Percentiles rank a stretch among this genome's conserved stretches.
Evolutionary conservation across 2,797 vertebrate species (phyloP).

Genomic region (Ptychobarbus kaznakovi): DNA sequence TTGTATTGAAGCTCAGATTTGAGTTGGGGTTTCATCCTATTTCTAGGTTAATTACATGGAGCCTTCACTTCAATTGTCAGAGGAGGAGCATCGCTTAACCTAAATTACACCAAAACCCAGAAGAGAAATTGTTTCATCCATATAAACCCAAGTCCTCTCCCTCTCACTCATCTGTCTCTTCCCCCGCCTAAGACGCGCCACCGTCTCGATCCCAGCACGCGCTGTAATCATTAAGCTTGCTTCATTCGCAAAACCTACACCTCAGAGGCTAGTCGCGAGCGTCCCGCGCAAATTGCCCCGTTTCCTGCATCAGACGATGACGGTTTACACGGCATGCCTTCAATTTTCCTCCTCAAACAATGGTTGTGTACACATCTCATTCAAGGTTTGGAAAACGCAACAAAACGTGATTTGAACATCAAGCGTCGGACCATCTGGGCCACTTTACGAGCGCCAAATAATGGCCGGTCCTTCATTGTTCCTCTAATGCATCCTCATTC

Average conservation of each 20-base stretch:
- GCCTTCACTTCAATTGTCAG: slow-evolving; percentile 62
- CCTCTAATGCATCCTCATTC: slow-evolving; percentile 59
- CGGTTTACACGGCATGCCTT: slow-evolving; percentile 83
- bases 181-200: slow-evolving; percentile 41
- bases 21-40: slow-evolving; percentile 63
- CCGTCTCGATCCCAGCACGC: slow-evolving; percentile 46
- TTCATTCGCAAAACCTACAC: slow-evolving; percentile 53
- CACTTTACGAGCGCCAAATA: slow-evolving; percentile 74
- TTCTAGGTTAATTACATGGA: slow-evolving; percentile 67
- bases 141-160: slow-evolving; percentile 56
- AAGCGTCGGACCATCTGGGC: slow-evolving; percentile 80
- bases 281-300: slow-evolving; percentile 73
- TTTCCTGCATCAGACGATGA: slow-evolving; percentile 77
- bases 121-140: slow-evolving; percentile 63
- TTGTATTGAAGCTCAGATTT: slow-evolving; percentile 53
- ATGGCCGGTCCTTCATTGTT: slow-evolving; percentile 76
- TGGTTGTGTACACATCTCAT: slow-evolving; percentile 81
- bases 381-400: slow-evolving; percentile 78
- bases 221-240: slow-evolving; percentile 54
- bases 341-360: slow-evolving; percentile 87
- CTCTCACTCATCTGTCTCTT: slow-evolving; percentile 48
- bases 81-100: slow-evolving; percentile 61
- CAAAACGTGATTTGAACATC: slow-evolving; percentile 83
- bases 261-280: slow-evolving; percentile 69
- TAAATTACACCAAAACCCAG: slow-evolving; percentile 65